Conservation (phyloP, 2,888 invertebrate species). For the Achlya flavicornis region DNA sequence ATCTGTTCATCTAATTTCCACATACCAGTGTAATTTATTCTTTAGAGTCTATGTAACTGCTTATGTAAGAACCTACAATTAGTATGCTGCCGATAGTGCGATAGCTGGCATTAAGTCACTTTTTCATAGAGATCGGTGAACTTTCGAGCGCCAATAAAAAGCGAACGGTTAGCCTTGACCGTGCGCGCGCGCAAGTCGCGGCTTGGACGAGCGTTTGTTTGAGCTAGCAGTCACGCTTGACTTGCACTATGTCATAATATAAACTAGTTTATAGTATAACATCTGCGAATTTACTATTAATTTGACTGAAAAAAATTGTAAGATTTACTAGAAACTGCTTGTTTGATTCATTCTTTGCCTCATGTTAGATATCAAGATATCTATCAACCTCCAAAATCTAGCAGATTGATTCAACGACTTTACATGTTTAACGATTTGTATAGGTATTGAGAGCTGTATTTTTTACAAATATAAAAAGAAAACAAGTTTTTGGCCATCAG, state of each 20-base stretch:
- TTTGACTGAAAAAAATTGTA: background rate
- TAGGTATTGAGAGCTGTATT: background rate
- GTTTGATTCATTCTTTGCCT: no score
- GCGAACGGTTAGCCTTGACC: constrained; percentile 78
- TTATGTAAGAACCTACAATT: constrained; percentile 9
- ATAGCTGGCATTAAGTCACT: constrained; percentile 25
- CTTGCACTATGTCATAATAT: constrained; percentile 9
- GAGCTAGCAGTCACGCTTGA: constrained; percentile 10
- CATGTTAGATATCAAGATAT: no score
- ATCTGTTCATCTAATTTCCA: constrained; percentile 7
- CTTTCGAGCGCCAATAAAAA: constrained; percentile 70
- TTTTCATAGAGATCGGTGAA: constrained; percentile 66
- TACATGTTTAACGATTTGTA: no score
- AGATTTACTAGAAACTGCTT: no score
- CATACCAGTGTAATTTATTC: constrained; percentile 7
- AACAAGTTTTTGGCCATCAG: background rate
- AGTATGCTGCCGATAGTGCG: constrained; percentile 6
- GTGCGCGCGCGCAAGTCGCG: constrained; percentile 42
- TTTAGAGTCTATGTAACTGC: background rate
- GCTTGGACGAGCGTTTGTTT: constrained; percentile 12
- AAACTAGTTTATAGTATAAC: background rate
- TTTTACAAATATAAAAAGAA: background rate
- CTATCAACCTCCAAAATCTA: no score
- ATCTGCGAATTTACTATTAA: background rate
- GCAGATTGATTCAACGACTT: no score